Evolutionary conservation across 2,113 vertebrate species (phyloP).

Genomic region (Talpa occidentalis): DNA sequence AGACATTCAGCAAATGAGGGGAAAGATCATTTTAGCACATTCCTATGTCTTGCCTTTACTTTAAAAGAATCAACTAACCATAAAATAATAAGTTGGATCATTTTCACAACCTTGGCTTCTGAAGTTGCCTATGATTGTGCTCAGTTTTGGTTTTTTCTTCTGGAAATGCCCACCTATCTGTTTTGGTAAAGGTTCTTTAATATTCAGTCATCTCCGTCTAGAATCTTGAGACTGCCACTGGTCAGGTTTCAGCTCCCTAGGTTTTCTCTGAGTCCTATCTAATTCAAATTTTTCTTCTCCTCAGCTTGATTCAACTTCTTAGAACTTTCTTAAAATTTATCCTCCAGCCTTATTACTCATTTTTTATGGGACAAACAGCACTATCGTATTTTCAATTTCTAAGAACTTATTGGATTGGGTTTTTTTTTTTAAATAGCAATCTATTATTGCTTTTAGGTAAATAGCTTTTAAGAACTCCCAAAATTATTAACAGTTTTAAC

Average conservation of each 20-base stretch:
- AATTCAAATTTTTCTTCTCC: conserved; percentile 5
- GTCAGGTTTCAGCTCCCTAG: neutral
- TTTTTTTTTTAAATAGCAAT: neutral
- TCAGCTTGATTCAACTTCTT: neutral
- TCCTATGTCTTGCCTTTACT: neutral
- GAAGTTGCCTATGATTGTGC: neutral
- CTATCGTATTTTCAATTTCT: neutral
- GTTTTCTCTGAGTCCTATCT: neutral
- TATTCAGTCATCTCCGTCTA: neutral
- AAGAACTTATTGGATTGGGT: neutral
- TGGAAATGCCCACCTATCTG: neutral
- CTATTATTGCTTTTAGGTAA: neutral
- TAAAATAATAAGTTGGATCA: neutral
- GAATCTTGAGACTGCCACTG: neutral
- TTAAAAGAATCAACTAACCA: neutral
- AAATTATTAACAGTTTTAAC: neutral
- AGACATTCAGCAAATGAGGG: neutral
- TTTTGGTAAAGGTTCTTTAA: neutral
- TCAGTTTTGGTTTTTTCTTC: neutral
- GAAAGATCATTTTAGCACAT: neutral
- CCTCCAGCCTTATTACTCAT: neutral
- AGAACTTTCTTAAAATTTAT: conserved; percentile 22
- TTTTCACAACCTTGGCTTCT: neutral
- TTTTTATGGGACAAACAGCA: neutral
- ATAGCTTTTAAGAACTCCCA: conserved; percentile 13